Evolutionary conservation across 35 echinoderm and acorn worm genomes (phyloP).

Genomic region (Stichopus chloronotus): DNA sequence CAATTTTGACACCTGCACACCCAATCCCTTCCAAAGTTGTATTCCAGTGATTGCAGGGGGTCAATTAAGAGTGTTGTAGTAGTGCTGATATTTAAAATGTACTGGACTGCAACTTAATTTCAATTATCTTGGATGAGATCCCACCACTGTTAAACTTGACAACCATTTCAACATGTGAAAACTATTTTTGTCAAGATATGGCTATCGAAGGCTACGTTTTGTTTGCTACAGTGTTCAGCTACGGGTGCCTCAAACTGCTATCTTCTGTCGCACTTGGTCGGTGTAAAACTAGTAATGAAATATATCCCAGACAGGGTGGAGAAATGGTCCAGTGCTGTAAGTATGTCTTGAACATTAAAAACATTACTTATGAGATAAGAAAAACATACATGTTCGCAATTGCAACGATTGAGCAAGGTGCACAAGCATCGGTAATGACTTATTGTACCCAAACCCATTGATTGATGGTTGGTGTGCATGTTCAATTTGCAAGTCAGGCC

Average conservation of each 20-base stretch:
- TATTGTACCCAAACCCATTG: not conserved
- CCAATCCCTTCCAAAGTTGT: too few relatives aligned
- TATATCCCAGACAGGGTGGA: conserved; percentile 98
- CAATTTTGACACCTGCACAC: too few relatives aligned
- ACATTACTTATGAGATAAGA: not conserved
- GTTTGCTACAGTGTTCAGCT: conserved; percentile 86
- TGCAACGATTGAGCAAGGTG: not conserved
- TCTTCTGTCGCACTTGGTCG: conserved; percentile 89
- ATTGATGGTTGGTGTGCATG: too few relatives aligned
- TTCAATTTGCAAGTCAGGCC: too few relatives aligned
- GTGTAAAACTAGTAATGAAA: conserved; percentile 86
- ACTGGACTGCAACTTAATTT: too few relatives aligned
- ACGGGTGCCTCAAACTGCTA: conserved; percentile 95
- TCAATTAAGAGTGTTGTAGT: too few relatives aligned
- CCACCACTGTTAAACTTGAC: too few relatives aligned
- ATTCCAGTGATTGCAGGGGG: too few relatives aligned
- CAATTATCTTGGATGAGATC: too few relatives aligned
- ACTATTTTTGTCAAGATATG: too few relatives aligned
- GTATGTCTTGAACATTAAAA: conserved; percentile 28
- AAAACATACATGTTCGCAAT: not conserved
- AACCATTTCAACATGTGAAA: too few relatives aligned
- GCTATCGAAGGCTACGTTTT: not conserved
- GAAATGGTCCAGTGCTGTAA: conserved; percentile 93
- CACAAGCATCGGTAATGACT: not conserved
- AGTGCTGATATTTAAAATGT: too few relatives aligned